Evolutionary conservation across 2,797 vertebrate genomes (phyloP).

Genomic region (Clarias laeviceps): DNA sequence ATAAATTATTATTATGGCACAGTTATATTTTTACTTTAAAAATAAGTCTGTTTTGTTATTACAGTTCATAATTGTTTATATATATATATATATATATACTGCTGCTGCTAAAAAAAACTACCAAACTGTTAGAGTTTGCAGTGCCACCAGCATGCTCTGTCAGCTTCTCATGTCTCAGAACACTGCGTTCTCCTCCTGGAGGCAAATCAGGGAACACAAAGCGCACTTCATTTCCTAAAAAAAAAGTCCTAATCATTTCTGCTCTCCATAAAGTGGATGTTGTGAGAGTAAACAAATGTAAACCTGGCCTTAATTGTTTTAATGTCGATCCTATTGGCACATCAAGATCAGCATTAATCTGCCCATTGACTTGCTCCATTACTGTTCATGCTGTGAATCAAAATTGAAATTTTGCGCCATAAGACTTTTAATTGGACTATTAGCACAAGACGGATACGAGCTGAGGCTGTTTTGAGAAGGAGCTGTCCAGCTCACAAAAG

Average conservation of each 20-base stretch:
- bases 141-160: not conserved
- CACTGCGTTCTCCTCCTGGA: constrained; percentile 66
- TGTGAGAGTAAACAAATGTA: constrained; percentile 65
- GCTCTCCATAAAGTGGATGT: not conserved
- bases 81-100: no score
- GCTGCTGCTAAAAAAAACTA: not conserved
- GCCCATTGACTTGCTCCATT: constrained; percentile 30
- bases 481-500: not conserved
- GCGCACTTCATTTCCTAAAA: constrained; percentile 68
- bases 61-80: not conserved
- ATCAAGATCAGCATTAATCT: constrained; percentile 31
- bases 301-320: constrained; percentile 74
- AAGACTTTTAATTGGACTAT: no score
- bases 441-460: not conserved
- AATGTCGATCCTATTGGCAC: constrained; percentile 64
- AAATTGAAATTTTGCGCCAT: not conserved
- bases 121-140: not conserved
- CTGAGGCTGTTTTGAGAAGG: not conserved
- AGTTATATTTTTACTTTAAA: not conserved
- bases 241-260: constrained; percentile 47
- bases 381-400: constrained; percentile 14
- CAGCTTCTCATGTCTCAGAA: not conserved
- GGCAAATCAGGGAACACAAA: constrained; percentile 60
- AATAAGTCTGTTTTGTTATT: not conserved
- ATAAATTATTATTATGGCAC: not conserved